A percentile compares a stretch with the other conserved stretches of the same genome.
These are phyloP conservation scores for Lutraria lutraria DNA, from an alignment of 2,888 invertebrate species.

Conservation along the genomic window DNA sequence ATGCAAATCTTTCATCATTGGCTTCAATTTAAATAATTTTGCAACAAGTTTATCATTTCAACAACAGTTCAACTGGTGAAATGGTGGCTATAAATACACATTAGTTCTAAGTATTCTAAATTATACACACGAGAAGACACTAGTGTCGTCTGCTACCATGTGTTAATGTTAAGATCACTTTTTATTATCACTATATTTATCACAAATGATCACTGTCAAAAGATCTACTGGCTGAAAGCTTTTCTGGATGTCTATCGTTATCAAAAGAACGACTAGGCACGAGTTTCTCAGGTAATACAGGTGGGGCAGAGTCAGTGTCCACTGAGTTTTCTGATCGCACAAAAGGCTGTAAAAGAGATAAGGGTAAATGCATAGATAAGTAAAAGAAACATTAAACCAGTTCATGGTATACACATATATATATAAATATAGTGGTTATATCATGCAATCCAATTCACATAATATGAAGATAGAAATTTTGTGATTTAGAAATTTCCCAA, in stretches of 20 bases:
- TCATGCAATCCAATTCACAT: neutral
- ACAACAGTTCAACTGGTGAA: conserved; percentile 15
- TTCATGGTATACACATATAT: neutral
- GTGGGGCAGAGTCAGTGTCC: conserved; percentile 43
- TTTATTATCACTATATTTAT: conserved; percentile 23
- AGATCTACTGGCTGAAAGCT: conserved; percentile 26
- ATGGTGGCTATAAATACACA: neutral
- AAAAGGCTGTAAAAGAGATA: conserved; percentile 71
- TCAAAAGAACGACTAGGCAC: conserved; percentile 58
- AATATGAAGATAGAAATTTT: neutral
- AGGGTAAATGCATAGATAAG: conserved; percentile 36
- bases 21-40: neutral
- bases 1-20: neutral
- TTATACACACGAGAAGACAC: neutral
- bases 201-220: conserved; percentile 41
- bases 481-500: neutral
- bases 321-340: conserved; percentile 39
- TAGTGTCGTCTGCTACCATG: neutral
- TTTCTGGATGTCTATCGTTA: conserved; percentile 23
- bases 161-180: neutral
- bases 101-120: neutral
- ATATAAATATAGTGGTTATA: neutral
- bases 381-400: conserved; percentile 5
- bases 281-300: conserved; percentile 64
- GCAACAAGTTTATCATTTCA: neutral